Percentiles rank a stretch among this genome's conserved stretches.
Conservation (phyloP, 2,113 vertebrate species). For the Marcusenius ussheri region DNA sequence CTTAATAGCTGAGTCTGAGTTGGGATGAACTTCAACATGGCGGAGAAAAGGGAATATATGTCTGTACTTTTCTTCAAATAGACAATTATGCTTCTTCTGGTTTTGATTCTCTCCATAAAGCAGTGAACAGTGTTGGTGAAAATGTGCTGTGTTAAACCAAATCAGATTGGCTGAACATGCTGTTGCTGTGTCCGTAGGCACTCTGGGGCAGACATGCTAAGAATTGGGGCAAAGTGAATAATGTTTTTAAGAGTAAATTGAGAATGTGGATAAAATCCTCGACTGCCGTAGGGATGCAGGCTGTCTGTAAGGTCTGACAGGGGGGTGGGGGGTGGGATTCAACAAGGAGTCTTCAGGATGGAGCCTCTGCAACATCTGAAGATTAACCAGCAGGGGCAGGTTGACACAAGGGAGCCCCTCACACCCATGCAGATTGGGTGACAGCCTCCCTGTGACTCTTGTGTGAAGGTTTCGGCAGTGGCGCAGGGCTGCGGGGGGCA, state of each 20-base stretch:
- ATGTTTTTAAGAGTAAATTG: neutral
- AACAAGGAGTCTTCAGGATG: neutral
- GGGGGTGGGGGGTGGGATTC: neutral
- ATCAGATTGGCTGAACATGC: neutral
- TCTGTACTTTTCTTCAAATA: neutral
- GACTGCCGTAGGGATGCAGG: neutral
- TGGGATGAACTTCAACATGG: neutral
- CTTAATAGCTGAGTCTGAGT: neutral
- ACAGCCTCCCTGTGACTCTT: constrained; percentile 48
- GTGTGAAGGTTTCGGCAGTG: neutral
- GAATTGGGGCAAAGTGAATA: neutral
- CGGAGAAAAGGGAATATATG: neutral
- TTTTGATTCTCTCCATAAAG: neutral
- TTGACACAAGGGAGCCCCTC: neutral
- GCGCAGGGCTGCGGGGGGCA: neutral
- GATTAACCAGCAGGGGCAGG: neutral
- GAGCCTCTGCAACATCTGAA: neutral
- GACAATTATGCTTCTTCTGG: neutral
- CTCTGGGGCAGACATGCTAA: neutral
- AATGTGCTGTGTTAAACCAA: neutral
- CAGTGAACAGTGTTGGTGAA: neutral
- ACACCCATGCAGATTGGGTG: constrained; percentile 24
- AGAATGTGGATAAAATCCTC: neutral
- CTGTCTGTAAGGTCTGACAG: neutral
- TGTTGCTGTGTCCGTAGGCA: neutral